Evolutionary conservation across 2,888 invertebrate genomes (phyloP).

Genomic region (Acanthosepion pharaonis): DNA sequence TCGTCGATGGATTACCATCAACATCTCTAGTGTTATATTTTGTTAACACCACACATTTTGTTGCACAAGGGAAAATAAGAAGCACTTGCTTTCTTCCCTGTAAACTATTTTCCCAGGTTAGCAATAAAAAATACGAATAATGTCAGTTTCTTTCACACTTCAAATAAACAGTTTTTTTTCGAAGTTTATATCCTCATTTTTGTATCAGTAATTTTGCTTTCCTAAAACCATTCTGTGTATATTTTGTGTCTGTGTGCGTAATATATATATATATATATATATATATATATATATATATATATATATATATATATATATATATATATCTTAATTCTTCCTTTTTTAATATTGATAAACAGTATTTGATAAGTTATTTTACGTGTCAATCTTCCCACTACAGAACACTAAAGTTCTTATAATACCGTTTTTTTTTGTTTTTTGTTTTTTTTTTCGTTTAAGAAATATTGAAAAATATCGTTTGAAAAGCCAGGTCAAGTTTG

Average conservation of each 20-base stretch:
- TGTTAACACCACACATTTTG: not conserved
- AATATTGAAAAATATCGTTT: too few species aligned
- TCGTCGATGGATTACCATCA: not conserved
- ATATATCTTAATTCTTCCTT: too few species aligned
- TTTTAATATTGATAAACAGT: too few species aligned
- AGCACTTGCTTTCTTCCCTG: not conserved
- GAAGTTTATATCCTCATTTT: not conserved
- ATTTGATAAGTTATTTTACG: too few species aligned
- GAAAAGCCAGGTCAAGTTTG: too few species aligned
- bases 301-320: not conserved
- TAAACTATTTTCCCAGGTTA: not conserved
- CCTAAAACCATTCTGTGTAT: not conserved
- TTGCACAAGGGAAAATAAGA: not conserved
- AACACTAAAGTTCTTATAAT: too few species aligned
- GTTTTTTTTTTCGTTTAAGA: too few species aligned
- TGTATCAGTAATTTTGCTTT: too few species aligned
- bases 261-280: not conserved
- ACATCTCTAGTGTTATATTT: not conserved
- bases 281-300: constrained; percentile 33
- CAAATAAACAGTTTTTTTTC: not conserved
- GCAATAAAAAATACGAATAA: not conserved
- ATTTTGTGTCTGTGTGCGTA: not conserved
- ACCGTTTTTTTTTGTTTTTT: too few species aligned
- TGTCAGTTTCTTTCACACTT: not conserved
- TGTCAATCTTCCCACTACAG: too few species aligned